Base-by-base conservation (phyloP, 2,113 vertebrate genomes). In the Nerophis lumbriciformis region DNA sequence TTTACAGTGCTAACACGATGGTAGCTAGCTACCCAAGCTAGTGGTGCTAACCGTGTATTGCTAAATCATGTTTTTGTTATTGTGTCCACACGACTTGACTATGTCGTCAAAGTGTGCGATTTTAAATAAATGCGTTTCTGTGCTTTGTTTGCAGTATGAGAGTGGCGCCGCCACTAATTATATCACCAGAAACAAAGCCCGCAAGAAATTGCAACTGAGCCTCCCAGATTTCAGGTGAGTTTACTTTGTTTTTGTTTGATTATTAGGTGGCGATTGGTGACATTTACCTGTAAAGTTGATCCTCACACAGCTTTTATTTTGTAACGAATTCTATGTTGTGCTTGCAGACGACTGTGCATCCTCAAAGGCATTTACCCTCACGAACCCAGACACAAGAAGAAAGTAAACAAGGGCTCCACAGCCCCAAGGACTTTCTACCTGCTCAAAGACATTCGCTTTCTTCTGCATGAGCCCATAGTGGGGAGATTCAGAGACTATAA, bases 341-440 rank as follows among this genome's bases (percentile, higher is more conserved):
- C 16, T 82, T 62, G n/a, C 67, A 96, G 97, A 72, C 94, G 96
- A 0, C 86, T 99, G 14, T 99, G 96, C 78, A 99, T 99, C 72
- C 86, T 98, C 16, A 99, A 99, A 72, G 95, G 97, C 8, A 95
- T 99, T 78, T 99, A 99, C 77, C 96, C 97, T 8, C 96, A 96
- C 0, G 96, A 98, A 55, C 96, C 95, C 70, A 97, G 94, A 70
- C 93, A 98, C 86, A 98, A 98, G 89, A 99, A 99, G 89, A 98
- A 98, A 72, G 96, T 98, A 42, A 98, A 98, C 87, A 98, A 95
- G 69, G 95, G 96, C 8, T 98, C 94, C 52, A 98, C 94, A 0
- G 94, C 94, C 0, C 83, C 95, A 0, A 87, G 94, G 53, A 99
- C 97, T 3, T 98, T 97, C 81, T 98, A 98, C 62, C 89, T 98